Base-by-base conservation (phyloP, 2,113 vertebrate species). In the Pleuronectes platessa region DNA sequence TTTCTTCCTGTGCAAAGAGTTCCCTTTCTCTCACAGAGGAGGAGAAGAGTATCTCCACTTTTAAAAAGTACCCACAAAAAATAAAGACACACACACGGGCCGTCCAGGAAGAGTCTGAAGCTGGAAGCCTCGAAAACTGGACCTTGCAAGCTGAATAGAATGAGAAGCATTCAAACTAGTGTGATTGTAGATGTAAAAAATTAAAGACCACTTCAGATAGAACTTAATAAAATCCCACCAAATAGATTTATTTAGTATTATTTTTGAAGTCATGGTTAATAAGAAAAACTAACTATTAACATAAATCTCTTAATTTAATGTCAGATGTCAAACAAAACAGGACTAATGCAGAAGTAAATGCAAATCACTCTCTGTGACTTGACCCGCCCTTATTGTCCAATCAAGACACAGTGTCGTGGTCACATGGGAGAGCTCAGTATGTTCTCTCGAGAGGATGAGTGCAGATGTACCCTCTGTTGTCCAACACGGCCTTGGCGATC, bases 371-470 rank as follows among this genome's bases (percentile, higher is more conserved):
- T 27, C 18, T 13, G 61, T 21, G 42, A 40, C 5, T 3, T 5
- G 23, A 20, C 12, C 42, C 0, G 3, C 12, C 53, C 18, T 1
- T 49, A 40, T 10, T 23, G 69, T 70, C 72, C 68, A 69, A 70
- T 75, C 71, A 66, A 65, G 31, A 31, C 31, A 31, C 31, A 31
- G 61, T 61, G 24, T 8, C 17, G 21, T 3, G n/a, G 42, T 65
- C 40, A 51, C 26, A 76, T 45, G 18, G 27, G 17, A 14, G 14
- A 0, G 5, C 15, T 96, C 83, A 99, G 88, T 86, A 96, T 0
- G 95, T 95, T 90, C 96, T 95, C 18, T 99, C 96, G 1, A 99
- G 95, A 0, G 98, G 97, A 45, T 99, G 97, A 5, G 97, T 94
- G 81, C 97, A 99, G 63, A 94, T 81, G 63, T 98, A 99, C 0